phyloP scores from a whole-genome alignment of 1,140 invertebrate genomes.

The Cotesia glomerata region DNA sequence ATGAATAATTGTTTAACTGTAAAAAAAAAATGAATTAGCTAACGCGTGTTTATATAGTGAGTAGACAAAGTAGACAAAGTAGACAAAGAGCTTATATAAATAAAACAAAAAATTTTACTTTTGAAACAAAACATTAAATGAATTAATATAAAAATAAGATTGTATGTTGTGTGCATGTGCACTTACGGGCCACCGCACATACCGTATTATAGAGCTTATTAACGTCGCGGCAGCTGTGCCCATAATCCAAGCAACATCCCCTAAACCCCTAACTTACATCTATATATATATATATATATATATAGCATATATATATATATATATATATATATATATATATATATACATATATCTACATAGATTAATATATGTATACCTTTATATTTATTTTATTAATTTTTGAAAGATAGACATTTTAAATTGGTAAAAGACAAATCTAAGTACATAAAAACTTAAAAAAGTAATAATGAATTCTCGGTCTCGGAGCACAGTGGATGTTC shows the following conservation, averaged over 20 bases:
- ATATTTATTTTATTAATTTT: background rate
- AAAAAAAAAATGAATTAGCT: no score
- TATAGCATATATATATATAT: constrained; percentile 3
- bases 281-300: constrained; percentile 10
- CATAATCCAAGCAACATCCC: constrained; percentile 38
- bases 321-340: background rate
- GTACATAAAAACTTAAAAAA: no score
- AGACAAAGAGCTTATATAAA: no score
- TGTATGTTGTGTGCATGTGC: background rate
- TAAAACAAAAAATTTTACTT: background rate
- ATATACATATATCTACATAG: no score
- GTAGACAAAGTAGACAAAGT: no score
- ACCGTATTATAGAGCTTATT: constrained; percentile 50
- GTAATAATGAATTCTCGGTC: no score
- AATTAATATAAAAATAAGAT: background rate
- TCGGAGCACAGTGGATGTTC: no score
- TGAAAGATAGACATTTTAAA: no score
- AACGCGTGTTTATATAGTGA: no score
- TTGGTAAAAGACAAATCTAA: no score
- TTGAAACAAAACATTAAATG: background rate
- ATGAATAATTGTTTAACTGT: no score
- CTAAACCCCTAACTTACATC: constrained; percentile 2
- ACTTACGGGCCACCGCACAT: constrained; percentile 11
- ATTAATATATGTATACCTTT: no score
- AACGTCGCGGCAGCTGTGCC: constrained; percentile 43